Base-by-base conservation (phyloP, 2,888 invertebrate genomes). In the Zygothrica quintamaculata region DNA sequence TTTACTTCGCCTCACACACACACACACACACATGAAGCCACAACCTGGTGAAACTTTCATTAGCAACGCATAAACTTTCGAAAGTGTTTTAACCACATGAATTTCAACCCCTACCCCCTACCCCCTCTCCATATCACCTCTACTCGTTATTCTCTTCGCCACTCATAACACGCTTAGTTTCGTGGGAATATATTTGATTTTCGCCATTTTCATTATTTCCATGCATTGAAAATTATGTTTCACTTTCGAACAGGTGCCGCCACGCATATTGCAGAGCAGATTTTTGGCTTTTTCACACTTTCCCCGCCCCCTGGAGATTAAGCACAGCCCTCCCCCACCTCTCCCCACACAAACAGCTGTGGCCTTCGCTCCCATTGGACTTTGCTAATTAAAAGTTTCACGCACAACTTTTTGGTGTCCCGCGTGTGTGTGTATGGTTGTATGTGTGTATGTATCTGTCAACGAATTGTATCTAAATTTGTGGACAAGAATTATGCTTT, bases 311-410 rank as follows among this genome's bases (percentile, higher is more conserved):
- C n/a, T n/a, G n/a, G n/a, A n/a, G n/a, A n/a, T n/a, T n/a, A n/a
- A n/a, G n/a, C n/a, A n/a, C n/a, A n/a, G n/a, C n/a, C n/a, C 31
- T 16, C 26, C 18, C 18, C 18, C 18, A 5, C 18, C 18, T 2
- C n/a, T n/a, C n/a, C n/a, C n/a, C n/a, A n/a, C n/a, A n/a, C n/a
- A n/a, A n/a, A n/a, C n/a, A n/a, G n/a, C n/a, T n/a, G n/a, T n/a
- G n/a, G n/a, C n/a, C n/a, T n/a, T n/a, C 26, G 26, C 26, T 8
- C 8, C 50, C 15, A 11, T 50, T 72, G 73, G 69, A 40, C 58
- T 48, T 44, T 53, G 62, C 74, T 88, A 88, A 82, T 88, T 82
- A 82, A 88, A 82, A 82, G 70, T 82, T n/a, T 86, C 84, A 53
- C 48, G 47, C 26, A 47, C 56, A 82, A 86, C 64, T 84, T 81